Evolutionary conservation across 2,113 vertebrate species (phyloP).

Genomic region (Colistium nudipinnis): DNA sequence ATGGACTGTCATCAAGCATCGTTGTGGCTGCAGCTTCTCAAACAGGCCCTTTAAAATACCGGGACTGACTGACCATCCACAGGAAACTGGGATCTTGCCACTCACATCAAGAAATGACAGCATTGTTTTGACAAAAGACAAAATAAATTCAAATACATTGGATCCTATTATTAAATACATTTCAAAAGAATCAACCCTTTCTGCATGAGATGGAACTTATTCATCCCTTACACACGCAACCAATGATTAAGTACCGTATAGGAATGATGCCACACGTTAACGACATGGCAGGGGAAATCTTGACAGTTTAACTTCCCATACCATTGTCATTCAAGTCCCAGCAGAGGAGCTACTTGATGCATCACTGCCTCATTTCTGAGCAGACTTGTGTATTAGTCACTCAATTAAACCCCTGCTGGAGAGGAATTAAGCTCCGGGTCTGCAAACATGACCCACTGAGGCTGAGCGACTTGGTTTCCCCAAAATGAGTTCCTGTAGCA

Average conservation of each 20-base stretch:
- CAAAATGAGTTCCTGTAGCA: conserved; percentile 25
- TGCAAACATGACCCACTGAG: conserved; percentile 52
- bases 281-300: neutral
- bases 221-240: too few species aligned
- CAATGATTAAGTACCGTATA: too few species aligned
- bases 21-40: too few species aligned
- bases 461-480: conserved; percentile 12
- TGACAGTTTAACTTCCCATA: neutral
- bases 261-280: neutral
- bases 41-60: too few species aligned
- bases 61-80: too few species aligned
- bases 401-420: conserved; percentile 63
- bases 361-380: conserved; percentile 48
- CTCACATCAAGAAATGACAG: too few species aligned
- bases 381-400: conserved; percentile 53
- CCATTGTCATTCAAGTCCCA: conserved; percentile 13
- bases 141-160: too few species aligned
- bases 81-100: too few species aligned
- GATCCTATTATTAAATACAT: too few species aligned
- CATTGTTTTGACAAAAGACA: too few species aligned
- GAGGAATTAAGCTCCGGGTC: conserved; percentile 53
- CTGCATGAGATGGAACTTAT: too few species aligned
- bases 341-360: conserved; percentile 28
- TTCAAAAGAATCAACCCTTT: too few species aligned
- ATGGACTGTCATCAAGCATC: neutral